phyloP scores from a whole-genome alignment of 2,797 vertebrate genomes.

The Crocodylus rhombifer region DNA sequence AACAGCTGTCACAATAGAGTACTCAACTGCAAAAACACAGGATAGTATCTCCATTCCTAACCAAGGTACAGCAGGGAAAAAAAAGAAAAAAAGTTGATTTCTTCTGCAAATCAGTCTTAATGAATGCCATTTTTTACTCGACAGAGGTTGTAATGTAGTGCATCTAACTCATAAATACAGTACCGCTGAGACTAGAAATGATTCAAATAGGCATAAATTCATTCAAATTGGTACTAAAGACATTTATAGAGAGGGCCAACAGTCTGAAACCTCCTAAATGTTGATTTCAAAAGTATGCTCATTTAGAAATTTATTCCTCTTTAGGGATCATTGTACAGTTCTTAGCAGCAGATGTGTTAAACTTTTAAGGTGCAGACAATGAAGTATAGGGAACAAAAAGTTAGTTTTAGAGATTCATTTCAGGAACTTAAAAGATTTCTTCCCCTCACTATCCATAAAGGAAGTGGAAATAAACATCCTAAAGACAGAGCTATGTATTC shows the following conservation, averaged over 20 bases:
- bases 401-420: background rate
- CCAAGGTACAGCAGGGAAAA: background rate
- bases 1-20: slow-evolving; percentile 64
- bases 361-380: background rate
- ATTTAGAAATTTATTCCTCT: slow-evolving; percentile 5
- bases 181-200: background rate
- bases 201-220: slow-evolving; percentile 12
- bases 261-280: slow-evolving; percentile 29
- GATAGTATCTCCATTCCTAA: background rate
- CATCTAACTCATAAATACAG: slow-evolving; percentile 1
- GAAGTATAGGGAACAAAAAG: background rate
- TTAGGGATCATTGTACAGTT: background rate
- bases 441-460: background rate
- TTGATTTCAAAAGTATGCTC: slow-evolving; percentile 26
- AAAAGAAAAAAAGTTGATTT: background rate
- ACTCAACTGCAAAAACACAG: slow-evolving; percentile 10
- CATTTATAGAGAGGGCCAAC: slow-evolving; percentile 3
- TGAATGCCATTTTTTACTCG: background rate
- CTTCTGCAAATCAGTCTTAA: background rate
- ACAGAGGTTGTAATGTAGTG: background rate
- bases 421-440: background rate
- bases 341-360: background rate
- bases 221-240: slow-evolving; percentile 40
- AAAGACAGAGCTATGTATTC: background rate
- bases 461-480: background rate